Percentiles rank a stretch among this genome's conserved stretches.
phyloP scores from a whole-genome alignment of 2,888 invertebrate species.

The Crepidodera aurea region DNA sequence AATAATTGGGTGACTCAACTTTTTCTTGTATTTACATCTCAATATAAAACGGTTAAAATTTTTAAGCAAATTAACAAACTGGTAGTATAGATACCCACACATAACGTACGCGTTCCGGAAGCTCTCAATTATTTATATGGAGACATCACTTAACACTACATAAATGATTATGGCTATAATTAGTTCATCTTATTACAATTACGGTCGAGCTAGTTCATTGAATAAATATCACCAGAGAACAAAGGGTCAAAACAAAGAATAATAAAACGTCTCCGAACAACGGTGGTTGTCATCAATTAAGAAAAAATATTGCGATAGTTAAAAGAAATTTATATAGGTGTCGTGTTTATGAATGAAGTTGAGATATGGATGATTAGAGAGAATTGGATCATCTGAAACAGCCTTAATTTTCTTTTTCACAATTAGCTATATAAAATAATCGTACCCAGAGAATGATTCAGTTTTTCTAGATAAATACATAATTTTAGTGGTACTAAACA shows the following conservation, averaged over 20 bases:
- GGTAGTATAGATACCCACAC: slow-evolving; percentile 46
- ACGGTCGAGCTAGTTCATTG: slow-evolving; percentile 26
- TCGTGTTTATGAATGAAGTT: too few species aligned
- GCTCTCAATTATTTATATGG: slow-evolving; percentile 54
- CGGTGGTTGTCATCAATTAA: slow-evolving; percentile 9
- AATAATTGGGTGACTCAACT: background rate
- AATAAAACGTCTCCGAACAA: slow-evolving; percentile 12
- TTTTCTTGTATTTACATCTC: background rate
- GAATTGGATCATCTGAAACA: too few species aligned
- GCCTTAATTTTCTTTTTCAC: too few species aligned
- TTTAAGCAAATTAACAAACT: slow-evolving; percentile 47
- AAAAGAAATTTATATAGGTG: too few species aligned
- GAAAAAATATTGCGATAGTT: background rate
- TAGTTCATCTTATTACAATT: slow-evolving; percentile 45
- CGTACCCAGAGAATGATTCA: too few species aligned
- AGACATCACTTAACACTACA: slow-evolving; percentile 53
- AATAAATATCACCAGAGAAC: slow-evolving; percentile 18
- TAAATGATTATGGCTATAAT: slow-evolving; percentile 38
- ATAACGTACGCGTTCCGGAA: slow-evolving; percentile 44
- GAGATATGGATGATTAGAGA: too few species aligned
- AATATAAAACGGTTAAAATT: slow-evolving; percentile 24
- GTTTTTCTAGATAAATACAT: too few species aligned
- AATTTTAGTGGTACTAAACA: too few species aligned
- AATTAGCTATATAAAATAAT: too few species aligned
- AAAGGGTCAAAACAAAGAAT: slow-evolving; percentile 20